Percentiles rank a stretch among this genome's conserved stretches.
Conservation (phyloP, 2,113 vertebrate species). For the cat (Felis catus) region DNA sequence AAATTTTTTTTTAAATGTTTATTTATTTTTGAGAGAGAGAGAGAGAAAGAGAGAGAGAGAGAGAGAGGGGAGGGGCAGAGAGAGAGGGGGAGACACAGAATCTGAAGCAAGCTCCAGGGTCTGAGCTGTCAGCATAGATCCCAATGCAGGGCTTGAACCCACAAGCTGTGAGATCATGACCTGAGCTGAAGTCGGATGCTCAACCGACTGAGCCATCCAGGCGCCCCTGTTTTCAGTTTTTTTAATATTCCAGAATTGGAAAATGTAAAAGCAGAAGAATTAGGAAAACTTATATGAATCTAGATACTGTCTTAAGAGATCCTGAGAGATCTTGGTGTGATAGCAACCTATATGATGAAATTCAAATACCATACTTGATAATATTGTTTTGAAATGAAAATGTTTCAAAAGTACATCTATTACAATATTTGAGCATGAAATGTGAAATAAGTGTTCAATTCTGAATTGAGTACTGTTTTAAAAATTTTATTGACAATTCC, state of each 20-base stretch:
- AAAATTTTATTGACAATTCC: not conserved
- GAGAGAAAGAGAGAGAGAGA: no score
- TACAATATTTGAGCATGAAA: constrained; percentile 22
- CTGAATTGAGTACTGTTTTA: constrained; percentile 13
- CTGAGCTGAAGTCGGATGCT: no score
- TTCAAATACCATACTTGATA: not conserved
- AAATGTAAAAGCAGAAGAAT: not conserved
- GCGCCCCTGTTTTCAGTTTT: not conserved
- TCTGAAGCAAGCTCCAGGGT: no score
- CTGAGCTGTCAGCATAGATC: no score
- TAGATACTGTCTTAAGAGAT: not conserved
- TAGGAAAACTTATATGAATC: not conserved
- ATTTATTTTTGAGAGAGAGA: no score
- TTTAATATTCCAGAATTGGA: not conserved
- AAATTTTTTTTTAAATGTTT: no score
- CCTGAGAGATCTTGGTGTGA: not conserved
- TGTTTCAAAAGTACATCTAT: not conserved
- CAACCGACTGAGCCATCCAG: no score
- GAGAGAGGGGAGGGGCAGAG: no score
- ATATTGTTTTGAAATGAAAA: not conserved
- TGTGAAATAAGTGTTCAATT: not conserved
- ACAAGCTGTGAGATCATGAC: no score
- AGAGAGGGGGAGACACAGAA: no score
- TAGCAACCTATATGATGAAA: constrained; percentile 13
- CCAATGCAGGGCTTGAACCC: no score